These are phyloP conservation scores for Oxygymnocypris stewartii DNA, from an alignment of 2,113 vertebrate species.

Conservation along the genomic window DNA sequence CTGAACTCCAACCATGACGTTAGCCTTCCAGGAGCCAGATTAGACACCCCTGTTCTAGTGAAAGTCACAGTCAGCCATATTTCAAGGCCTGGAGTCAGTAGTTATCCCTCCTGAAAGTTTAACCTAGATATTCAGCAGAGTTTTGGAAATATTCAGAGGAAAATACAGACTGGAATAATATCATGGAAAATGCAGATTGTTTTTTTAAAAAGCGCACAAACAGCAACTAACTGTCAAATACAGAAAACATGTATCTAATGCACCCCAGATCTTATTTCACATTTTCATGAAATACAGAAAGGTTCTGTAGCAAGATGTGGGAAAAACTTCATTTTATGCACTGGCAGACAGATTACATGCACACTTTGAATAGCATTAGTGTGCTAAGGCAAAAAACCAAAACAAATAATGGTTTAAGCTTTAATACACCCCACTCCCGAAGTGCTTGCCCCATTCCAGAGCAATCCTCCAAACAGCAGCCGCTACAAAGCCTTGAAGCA, in stretches of 20 bases:
- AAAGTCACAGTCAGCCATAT: background rate
- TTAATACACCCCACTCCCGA: slow-evolving; percentile 53
- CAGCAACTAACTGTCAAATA: slow-evolving; percentile 60
- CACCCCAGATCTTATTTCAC: slow-evolving; percentile 60
- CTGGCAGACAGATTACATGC: slow-evolving; percentile 58
- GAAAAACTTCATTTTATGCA: slow-evolving; percentile 60
- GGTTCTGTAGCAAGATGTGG: slow-evolving; percentile 57
- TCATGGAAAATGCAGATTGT: slow-evolving; percentile 63
- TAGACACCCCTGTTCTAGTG: background rate
- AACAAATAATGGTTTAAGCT: slow-evolving; percentile 31
- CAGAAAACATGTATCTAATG: slow-evolving; percentile 37
- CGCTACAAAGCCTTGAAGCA: slow-evolving; percentile 32
- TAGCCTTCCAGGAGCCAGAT: background rate
- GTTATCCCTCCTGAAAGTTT: slow-evolving; percentile 21
- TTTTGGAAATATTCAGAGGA: slow-evolving; percentile 19
- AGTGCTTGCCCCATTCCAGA: slow-evolving; percentile 31
- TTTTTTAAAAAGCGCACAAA: slow-evolving; percentile 58
- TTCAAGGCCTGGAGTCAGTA: background rate
- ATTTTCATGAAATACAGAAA: slow-evolving; percentile 60
- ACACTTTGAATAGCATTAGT: slow-evolving; percentile 63
- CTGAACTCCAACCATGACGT: background rate
- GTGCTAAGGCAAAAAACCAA: slow-evolving; percentile 44
- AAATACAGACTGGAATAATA: slow-evolving; percentile 50
- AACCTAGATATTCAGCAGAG: slow-evolving; percentile 21
- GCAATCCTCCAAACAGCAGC: slow-evolving; percentile 54